Evolutionary conservation across 2,113 vertebrate species (phyloP).

Genomic region (Rhinogobius similis): DNA sequence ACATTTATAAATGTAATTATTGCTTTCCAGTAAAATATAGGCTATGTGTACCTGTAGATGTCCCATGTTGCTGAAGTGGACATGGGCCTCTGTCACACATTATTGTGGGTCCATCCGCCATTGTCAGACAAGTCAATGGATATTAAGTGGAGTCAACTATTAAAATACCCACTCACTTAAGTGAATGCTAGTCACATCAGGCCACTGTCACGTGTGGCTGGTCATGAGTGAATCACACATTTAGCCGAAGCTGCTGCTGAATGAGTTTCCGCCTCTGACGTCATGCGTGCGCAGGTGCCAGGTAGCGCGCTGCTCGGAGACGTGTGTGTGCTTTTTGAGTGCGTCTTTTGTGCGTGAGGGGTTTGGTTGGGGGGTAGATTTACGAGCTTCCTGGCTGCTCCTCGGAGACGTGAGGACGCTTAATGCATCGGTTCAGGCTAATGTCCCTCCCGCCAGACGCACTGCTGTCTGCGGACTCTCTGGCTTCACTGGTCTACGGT

Average conservation of each 20-base stretch:
- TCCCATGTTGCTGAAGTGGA: neutral
- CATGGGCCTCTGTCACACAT: neutral
- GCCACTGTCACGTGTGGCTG: slow-evolving; percentile 3
- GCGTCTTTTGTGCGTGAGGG: slow-evolving; percentile 4
- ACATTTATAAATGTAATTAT: neutral
- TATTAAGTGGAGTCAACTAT: neutral
- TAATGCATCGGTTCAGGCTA: slow-evolving; percentile 40
- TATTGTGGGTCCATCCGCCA: neutral
- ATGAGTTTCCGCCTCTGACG: slow-evolving; percentile 60
- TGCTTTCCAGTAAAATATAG: neutral
- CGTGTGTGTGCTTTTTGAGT: slow-evolving; percentile 5
- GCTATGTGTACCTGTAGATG: too few species aligned
- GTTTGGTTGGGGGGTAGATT: slow-evolving; percentile 9
- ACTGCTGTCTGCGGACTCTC: slow-evolving; percentile 58
- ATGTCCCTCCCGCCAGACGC: slow-evolving; percentile 45
- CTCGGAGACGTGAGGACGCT: slow-evolving; percentile 43
- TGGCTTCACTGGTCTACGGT: slow-evolving; percentile 36
- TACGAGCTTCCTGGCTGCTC: slow-evolving; percentile 44
- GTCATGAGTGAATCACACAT: slow-evolving; percentile 17
- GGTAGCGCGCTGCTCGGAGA: slow-evolving; percentile 31
- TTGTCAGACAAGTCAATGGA: neutral
- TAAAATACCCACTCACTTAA: neutral
- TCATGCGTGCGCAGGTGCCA: slow-evolving; percentile 67
- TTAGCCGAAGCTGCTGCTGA: slow-evolving; percentile 22
- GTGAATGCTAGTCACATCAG: slow-evolving; percentile 1